Base-by-base conservation (phyloP, 2,113 vertebrate species). In the Ceyx margarethae region DNA sequence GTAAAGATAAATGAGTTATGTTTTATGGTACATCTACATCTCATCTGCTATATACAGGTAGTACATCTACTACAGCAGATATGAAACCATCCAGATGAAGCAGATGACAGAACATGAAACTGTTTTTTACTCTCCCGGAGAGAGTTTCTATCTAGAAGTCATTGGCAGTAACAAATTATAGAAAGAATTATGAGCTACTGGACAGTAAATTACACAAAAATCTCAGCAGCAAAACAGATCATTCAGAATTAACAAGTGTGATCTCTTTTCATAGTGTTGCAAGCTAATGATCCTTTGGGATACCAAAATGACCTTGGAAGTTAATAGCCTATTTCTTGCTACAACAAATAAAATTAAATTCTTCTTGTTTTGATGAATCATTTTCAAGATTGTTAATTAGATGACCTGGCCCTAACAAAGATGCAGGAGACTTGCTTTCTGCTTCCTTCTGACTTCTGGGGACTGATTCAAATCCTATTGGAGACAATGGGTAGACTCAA, bases 381-480 rank as follows among this genome's bases (percentile, higher is more conserved):
- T 92, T 94, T 91, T 85, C 56, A 20, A 50, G 29, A 26, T 22
- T 85, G n/a, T 51, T 92, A 91, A 92, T 87, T 89, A 77, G 80
- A 89, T 60, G 42, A 6, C 35, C 28, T 67, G 43, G 23, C 43
- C 26, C 31, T 76, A 51, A 42, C 43, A 66, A 54, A 66, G 60
- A 78, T 25, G 46, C 25, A 5, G 2, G 40, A 89, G 15, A 67
- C 71, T 50, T 90, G 28, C 15, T 45, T 86, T 90, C 45, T 4
- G 1, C 60, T 91, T 92, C 72, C 72, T 81, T 22, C 33, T 73
- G 58, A 43, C 50, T 93, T 91, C 58, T 3, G 5, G 40, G 43
- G 48, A 64, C 48, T 33, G 29, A 82, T 71, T 85, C 61, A 91
- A 87, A 91, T 71, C 60, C 71, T 89, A 0, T 51, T 92, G 67